phyloP scores from a whole-genome alignment of 2,888 invertebrate species.

The Syrphus vitripennis region DNA sequence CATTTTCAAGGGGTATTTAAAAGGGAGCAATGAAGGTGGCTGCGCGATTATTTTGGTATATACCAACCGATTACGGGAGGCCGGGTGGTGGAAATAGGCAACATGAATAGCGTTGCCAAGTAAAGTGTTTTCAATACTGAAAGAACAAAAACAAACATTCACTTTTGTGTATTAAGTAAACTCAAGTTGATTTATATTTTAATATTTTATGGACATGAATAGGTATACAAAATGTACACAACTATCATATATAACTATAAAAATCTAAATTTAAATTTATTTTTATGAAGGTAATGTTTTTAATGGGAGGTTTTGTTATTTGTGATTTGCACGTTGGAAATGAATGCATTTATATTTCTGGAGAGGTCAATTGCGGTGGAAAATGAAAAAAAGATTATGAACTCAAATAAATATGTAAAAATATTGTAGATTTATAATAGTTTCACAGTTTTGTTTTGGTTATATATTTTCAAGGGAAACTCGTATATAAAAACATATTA shows the following conservation, averaged over 20 bases:
- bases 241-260: not conserved
- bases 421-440: too few species aligned
- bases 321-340: not conserved
- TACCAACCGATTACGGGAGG: not conserved
- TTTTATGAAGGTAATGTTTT: slow-evolving; percentile 39
- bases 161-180: slow-evolving; percentile 6
- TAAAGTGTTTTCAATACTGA: slow-evolving; percentile 42
- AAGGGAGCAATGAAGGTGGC: slow-evolving; percentile 51
- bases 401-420: too few species aligned
- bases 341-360: slow-evolving; percentile 45
- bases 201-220: not conserved
- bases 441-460: too few species aligned
- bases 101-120: slow-evolving; percentile 57
- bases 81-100: slow-evolving; percentile 25
- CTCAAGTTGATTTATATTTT: slow-evolving; percentile 52
- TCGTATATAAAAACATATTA: too few species aligned
- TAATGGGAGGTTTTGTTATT: not conserved
- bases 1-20: slow-evolving; percentile 12
- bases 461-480: too few species aligned
- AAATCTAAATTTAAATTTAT: not conserved
- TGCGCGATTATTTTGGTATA: slow-evolving; percentile 45
- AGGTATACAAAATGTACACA: not conserved
- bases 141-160: not conserved
- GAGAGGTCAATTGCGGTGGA: slow-evolving; percentile 34
- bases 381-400: not conserved